phyloP scores from a whole-genome alignment of 2,113 vertebrate genomes.

The Spea bombifrons region DNA sequence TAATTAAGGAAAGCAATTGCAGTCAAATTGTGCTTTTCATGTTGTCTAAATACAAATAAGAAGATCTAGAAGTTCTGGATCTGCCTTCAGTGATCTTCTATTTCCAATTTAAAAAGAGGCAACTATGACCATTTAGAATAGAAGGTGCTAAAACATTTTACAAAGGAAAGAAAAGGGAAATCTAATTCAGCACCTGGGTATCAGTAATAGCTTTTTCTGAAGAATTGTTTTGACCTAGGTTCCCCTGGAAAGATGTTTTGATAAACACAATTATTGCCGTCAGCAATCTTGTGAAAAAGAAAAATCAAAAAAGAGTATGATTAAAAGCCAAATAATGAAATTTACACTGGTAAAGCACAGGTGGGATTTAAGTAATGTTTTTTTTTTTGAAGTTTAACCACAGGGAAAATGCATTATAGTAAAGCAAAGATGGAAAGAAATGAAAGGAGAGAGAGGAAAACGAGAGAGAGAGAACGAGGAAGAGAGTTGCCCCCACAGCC shows the following conservation, averaged over 20 bases:
- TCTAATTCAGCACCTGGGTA: slow-evolving; percentile 38
- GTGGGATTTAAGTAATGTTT: no score
- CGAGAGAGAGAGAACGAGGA: no score
- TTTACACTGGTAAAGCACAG: no score
- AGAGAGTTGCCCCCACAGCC: no score
- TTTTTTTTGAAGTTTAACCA: no score
- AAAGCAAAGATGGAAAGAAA: no score
- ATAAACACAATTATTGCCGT: neutral
- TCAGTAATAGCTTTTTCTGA: slow-evolving; percentile 29
- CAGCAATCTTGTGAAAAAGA: neutral
- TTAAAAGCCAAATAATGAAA: neutral
- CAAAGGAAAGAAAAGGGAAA: slow-evolving; percentile 16
- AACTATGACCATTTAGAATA: slow-evolving; percentile 40
- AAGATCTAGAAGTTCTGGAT: slow-evolving; percentile 38
- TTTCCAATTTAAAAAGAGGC: slow-evolving; percentile 43
- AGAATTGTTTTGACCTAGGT: neutral
- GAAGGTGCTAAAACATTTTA: slow-evolving; percentile 46
- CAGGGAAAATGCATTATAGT: no score
- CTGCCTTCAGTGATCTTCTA: slow-evolving; percentile 39
- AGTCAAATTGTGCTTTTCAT: slow-evolving; percentile 31
- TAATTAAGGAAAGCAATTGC: slow-evolving; percentile 34
- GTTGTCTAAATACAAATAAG: slow-evolving; percentile 33
- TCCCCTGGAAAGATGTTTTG: neutral
- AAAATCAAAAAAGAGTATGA: neutral
- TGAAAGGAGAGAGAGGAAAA: no score